phyloP scores from a whole-genome alignment of 2,888 invertebrate genomes.

The Bugula neritina region DNA sequence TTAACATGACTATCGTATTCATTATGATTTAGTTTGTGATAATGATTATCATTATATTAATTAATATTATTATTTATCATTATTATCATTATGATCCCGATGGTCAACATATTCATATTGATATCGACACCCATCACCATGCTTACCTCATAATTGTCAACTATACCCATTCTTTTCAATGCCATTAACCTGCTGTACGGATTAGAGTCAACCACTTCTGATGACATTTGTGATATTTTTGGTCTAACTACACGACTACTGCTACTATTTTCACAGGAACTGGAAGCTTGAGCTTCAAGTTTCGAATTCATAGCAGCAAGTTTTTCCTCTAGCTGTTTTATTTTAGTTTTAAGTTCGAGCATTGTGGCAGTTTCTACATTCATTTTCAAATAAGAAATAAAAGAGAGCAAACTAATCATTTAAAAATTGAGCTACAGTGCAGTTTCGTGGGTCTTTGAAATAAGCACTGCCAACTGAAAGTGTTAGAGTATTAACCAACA shows the following conservation, averaged over 20 bases:
- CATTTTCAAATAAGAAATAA: background rate
- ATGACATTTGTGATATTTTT: slow-evolving; percentile 83
- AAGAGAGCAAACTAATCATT: background rate
- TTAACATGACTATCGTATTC: too few relatives aligned
- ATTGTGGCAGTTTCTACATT: slow-evolving; percentile 47
- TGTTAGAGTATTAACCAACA: too few relatives aligned
- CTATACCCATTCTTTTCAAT: slow-evolving; percentile 96
- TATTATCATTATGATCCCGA: background rate
- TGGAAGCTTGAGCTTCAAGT: slow-evolving; percentile 29
- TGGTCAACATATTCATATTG: background rate
- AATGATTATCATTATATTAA: too few relatives aligned
- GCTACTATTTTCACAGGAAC: slow-evolving; percentile 20
- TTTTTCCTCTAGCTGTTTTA: slow-evolving; percentile 59
- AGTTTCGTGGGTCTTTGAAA: too few relatives aligned
- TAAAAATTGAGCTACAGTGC: too few relatives aligned
- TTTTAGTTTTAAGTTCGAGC: slow-evolving; percentile 59
- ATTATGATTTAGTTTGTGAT: too few relatives aligned
- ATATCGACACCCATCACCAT: background rate
- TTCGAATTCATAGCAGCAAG: slow-evolving; percentile 53
- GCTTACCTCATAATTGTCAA: slow-evolving; percentile 80
- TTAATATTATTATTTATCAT: background rate
- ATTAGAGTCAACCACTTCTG: slow-evolving; percentile 94
- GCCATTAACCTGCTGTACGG: slow-evolving; percentile 98
- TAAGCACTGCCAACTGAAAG: too few relatives aligned
- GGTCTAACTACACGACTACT: slow-evolving; percentile 54